Percentiles rank a stretch among this genome's conserved stretches.
Evolutionary conservation across 1,140 invertebrate species (phyloP).

Genomic region (Drosophila tsacasi): DNA sequence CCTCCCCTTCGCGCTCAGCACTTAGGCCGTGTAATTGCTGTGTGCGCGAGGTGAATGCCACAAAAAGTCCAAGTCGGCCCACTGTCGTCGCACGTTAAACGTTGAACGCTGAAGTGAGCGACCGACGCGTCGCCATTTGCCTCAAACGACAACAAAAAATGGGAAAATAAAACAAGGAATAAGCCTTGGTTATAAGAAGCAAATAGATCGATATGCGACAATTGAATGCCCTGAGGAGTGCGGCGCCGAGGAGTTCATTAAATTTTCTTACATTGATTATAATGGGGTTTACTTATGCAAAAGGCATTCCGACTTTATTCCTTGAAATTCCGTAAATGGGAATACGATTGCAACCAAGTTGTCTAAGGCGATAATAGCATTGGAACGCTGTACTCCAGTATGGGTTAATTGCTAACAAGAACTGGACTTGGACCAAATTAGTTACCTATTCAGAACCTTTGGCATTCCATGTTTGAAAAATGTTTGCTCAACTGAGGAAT

Average conservation of each 20-base stretch:
- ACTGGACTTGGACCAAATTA: not conserved
- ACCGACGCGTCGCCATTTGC: conserved; percentile 48
- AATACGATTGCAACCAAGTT: not conserved
- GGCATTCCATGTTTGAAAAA: not conserved
- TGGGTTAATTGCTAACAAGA: too few relatives aligned
- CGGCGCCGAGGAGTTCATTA: not conserved
- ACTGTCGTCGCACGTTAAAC: conserved; percentile 18
- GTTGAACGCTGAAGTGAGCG: conserved; percentile 29
- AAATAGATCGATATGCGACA: conserved; percentile 27
- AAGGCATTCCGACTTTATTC: not conserved
- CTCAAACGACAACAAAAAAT: conserved; percentile 24
- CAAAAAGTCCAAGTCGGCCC: conserved; percentile 56
- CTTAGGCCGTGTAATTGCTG: conserved; percentile 65
- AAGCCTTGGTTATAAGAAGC: not conserved
- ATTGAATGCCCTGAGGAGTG: conserved; percentile 19
- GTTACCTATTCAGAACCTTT: not conserved
- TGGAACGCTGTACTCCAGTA: too few relatives aligned
- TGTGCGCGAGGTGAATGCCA: conserved; percentile 39
- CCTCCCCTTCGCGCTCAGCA: conserved; percentile 29
- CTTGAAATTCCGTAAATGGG: not conserved
- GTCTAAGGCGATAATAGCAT: not conserved
- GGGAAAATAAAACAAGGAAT: conserved; percentile 9
- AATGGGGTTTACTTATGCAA: not conserved
- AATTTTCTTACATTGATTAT: not conserved
- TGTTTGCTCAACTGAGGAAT: not conserved